A percentile compares a stretch with the other conserved stretches of the same genome.
These are phyloP conservation scores for Chaetops frenatus DNA, from an alignment of 2,113 vertebrate genomes.

Conservation along the genomic window DNA sequence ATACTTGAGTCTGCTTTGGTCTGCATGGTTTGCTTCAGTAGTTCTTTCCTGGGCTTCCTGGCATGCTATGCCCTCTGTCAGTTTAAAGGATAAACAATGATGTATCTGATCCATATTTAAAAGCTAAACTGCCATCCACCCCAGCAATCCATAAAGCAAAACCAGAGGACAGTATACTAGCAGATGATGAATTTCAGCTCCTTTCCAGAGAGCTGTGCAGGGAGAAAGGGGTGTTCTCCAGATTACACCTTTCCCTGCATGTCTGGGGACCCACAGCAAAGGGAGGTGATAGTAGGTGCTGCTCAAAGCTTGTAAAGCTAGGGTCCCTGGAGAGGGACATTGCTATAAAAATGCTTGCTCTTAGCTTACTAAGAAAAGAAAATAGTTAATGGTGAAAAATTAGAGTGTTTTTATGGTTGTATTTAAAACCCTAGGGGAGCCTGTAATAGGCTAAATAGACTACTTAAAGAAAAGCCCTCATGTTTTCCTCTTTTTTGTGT, in stretches of 20 bases:
- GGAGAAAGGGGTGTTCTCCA: neutral
- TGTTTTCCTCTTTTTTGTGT: constrained; percentile 38
- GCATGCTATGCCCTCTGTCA: neutral
- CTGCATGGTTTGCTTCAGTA: neutral
- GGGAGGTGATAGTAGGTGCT: neutral
- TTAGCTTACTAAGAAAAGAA: neutral
- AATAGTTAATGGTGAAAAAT: constrained; percentile 34
- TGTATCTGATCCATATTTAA: neutral
- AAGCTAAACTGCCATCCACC: neutral
- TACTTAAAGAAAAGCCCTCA: constrained; percentile 15
- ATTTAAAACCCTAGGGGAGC: neutral
- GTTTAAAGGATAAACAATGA: neutral
- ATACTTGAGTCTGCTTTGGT: neutral
- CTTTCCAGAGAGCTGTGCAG: neutral
- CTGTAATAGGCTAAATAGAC: constrained; percentile 28
- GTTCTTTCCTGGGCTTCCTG: neutral
- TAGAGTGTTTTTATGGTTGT: neutral
- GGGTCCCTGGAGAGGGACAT: neutral
- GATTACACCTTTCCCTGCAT: neutral
- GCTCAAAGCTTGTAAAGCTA: neutral
- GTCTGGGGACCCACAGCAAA: neutral
- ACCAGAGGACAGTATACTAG: neutral
- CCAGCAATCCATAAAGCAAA: neutral
- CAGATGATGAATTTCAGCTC: neutral
- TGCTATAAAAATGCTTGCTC: neutral